Base-by-base conservation (phyloP, 2,888 invertebrate species). In the Lithosia quadra region DNA sequence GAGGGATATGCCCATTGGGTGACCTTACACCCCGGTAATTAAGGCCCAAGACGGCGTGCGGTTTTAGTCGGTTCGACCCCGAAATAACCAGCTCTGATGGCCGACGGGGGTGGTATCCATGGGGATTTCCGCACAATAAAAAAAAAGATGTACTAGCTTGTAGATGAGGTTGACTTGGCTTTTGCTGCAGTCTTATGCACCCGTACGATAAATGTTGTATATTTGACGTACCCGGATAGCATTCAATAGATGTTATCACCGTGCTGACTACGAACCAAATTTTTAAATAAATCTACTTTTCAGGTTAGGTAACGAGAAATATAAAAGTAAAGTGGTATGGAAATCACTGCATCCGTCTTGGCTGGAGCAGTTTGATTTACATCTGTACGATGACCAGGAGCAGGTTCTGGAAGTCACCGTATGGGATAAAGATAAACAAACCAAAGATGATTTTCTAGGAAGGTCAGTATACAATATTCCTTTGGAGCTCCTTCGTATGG, bases 311-410 rank as follows among this genome's bases (percentile, higher is more conserved):
- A 98, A 98, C 84, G 99, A 99, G 94, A 99, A 99, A 95, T 99
- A 98, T 95, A 99, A 99, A 95, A 99, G 98, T 89, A 98, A 99
- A 91, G 97, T 97, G 69, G 96, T 97, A 66, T 97, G 97, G 96
- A 97, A 98, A 88, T 97, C 98, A 0, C 92, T 98, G 66, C 97
- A 97, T 88, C 99, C 99, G 0, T 96, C 97, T 68, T 99, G 99
- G 99, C 88, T 99, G 86, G 99, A 99, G 88, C 99, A 99, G 92
- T 99, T 99, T 88, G 99, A 99, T 90, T 95, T 99, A 36, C 99
- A 99, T 91, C 95, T 99, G 10, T 99, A 98, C 90, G 99, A 99
- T 84, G 99, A 99, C 82, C 97, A 98, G 84, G 98, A 98, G 67
- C 99, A 99, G 91, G 96, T 97, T 71, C 93, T 99, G 34, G 99